Base-by-base conservation (phyloP, 2,888 invertebrate genomes). In the Hololepta plana region DNA sequence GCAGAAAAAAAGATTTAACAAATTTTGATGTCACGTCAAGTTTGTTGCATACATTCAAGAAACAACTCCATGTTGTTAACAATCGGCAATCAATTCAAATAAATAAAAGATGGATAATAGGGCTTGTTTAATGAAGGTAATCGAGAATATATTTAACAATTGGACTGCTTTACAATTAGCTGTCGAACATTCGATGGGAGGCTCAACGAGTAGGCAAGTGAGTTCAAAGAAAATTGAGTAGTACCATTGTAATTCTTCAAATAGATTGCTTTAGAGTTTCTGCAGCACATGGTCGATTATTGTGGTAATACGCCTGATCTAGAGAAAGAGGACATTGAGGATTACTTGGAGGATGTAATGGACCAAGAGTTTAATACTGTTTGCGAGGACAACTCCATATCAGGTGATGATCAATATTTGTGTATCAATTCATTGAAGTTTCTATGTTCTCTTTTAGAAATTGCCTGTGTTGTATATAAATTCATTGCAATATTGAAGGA, bases 121-220 rank as follows among this genome's bases (percentile, higher is more conserved):
- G n/a, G n/a, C n/a, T n/a, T n/a, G 4, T 20, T 72, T 72, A 44
- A 62, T 61, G 35, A 57, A 61, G 30, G 57, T 71, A 36, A 68
- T 76, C 4, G 68, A 73, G 43, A 60, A 66, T 40, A 61, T 76
- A 23, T 64, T 76, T 30, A 72, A 68, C 40, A 72, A 72, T 43
- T 77, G 76, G 76, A 70, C 72, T 10, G 73, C 70, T 4, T 47
- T 77, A 14, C 67, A 67, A 39, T 49, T 76, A 14, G 74, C 74
- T 15, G 74, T 76, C 1, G 73, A 76, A 49, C 72, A 77, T 63
- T 70, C 69, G 37, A 70, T 72, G 70, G 74, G 70, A 15, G 72
- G 73, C 12, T 64, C 67, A 11, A 65, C 70, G 38, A 71, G 73
- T 21, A 67, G 66, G 55, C 63, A 73, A 55, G 74, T 72, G 52